These are phyloP conservation scores for Drosophila rubida DNA, from an alignment of 2,888 invertebrate genomes.

Conservation along the genomic window DNA sequence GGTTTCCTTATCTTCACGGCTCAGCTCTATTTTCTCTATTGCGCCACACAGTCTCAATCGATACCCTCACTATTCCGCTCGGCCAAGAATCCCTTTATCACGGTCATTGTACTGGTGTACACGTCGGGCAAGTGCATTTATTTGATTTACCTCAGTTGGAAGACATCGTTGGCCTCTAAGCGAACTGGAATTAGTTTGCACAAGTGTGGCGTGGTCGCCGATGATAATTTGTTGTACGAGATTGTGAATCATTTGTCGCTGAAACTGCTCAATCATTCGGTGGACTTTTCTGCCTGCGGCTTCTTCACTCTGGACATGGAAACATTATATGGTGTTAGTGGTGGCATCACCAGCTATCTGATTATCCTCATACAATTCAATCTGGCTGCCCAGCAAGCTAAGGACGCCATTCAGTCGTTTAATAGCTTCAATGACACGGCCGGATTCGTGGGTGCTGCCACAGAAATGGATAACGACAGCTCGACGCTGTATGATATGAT, in stretches of 20 bases:
- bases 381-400: slow-evolving; percentile 84
- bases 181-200: slow-evolving; percentile 84
- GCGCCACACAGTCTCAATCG: slow-evolving; percentile 82
- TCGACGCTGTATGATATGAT: slow-evolving; percentile 51
- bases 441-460: slow-evolving; percentile 60
- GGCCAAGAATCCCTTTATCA: slow-evolving; percentile 82
- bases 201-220: slow-evolving; percentile 84
- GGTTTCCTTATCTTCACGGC: slow-evolving; percentile 85
- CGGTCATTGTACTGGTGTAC: slow-evolving; percentile 78
- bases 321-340: slow-evolving; percentile 84
- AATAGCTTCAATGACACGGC: slow-evolving; percentile 71
- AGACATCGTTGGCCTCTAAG: slow-evolving; percentile 84
- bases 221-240: slow-evolving; percentile 84
- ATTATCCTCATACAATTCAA: slow-evolving; percentile 85
- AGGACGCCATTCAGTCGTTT: slow-evolving; percentile 71
- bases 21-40: slow-evolving; percentile 84
- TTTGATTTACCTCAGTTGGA: slow-evolving; percentile 84
- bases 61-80: slow-evolving; percentile 84
- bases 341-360: slow-evolving; percentile 84
- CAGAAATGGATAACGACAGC: slow-evolving; percentile 54
- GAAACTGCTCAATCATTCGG: slow-evolving; percentile 84
- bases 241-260: slow-evolving; percentile 85
- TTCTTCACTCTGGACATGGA: slow-evolving; percentile 85
- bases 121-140: slow-evolving; percentile 84
- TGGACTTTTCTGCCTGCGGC: slow-evolving; percentile 85